Percentiles rank a stretch among this genome's conserved stretches.
These are phyloP conservation scores for Rhopalosiphum padi DNA, from an alignment of 1,140 invertebrate species.

Conservation along the genomic window DNA sequence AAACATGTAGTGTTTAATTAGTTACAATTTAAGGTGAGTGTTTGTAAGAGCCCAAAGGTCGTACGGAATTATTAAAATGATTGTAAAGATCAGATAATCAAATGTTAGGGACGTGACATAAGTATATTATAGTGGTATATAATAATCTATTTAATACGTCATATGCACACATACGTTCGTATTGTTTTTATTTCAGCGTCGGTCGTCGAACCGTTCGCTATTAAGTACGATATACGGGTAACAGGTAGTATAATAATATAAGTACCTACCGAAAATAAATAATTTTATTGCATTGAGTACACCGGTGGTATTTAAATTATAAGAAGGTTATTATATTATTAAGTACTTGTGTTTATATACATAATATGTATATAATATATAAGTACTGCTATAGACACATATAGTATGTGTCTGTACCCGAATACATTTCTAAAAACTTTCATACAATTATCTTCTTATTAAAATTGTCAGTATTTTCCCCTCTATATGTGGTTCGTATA, in stretches of 20 bases:
- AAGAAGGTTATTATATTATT: no score
- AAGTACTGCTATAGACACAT: background rate
- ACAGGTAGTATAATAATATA: background rate
- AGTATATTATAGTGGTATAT: no score
- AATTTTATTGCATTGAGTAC: background rate
- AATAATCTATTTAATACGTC: no score
- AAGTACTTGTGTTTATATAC: background rate
- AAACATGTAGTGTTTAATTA: background rate
- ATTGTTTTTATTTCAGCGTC: background rate
- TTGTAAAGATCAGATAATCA: background rate
- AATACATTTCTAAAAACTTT: constrained; percentile 1
- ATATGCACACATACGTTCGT: no score
- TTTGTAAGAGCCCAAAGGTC: background rate
- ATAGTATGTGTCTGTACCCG: background rate
- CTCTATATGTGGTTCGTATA: background rate
- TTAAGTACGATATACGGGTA: background rate
- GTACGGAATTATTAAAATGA: background rate
- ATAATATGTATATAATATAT: background rate
- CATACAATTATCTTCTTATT: background rate
- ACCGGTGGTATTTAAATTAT: background rate
- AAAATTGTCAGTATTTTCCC: constrained; percentile 3
- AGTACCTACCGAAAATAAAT: background rate
- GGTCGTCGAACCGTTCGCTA: background rate
- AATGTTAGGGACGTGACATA: background rate
- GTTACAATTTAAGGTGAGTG: background rate